A percentile compares a stretch with the other conserved stretches of the same genome.
phyloP scores from a whole-genome alignment of 1,140 invertebrate species.

The Lucilia cuprina region DNA sequence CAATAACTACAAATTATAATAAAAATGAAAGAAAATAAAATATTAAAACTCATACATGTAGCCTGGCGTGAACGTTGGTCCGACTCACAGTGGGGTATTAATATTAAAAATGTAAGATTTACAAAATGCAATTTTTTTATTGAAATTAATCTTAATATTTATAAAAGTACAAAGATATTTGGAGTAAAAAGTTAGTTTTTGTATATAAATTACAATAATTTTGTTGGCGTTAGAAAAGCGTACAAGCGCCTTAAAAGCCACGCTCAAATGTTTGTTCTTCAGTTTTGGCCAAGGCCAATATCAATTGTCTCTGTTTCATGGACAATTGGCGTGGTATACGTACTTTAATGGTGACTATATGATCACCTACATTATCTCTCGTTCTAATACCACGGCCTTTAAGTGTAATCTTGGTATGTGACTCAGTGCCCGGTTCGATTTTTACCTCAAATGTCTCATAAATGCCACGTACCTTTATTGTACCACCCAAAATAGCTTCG shows the following conservation, averaged over 20 bases:
- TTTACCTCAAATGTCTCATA: slow-evolving; percentile 52
- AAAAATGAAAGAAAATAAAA: slow-evolving; percentile 39
- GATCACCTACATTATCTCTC: slow-evolving; percentile 46
- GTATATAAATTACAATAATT: neutral
- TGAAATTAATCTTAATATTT: slow-evolving; percentile 13
- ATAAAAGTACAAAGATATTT: slow-evolving; percentile 17
- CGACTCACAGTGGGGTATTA: slow-evolving; percentile 94
- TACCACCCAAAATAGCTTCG: slow-evolving; percentile 53
- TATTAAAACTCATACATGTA: slow-evolving; percentile 81
- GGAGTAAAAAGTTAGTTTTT: slow-evolving; percentile 12
- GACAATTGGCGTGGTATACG: slow-evolving; percentile 51
- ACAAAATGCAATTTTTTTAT: neutral
- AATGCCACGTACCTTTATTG: slow-evolving; percentile 49
- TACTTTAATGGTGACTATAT: slow-evolving; percentile 53
- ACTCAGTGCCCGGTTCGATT: slow-evolving; percentile 52
- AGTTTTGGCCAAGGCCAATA: slow-evolving; percentile 51
- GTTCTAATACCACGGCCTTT: slow-evolving; percentile 50
- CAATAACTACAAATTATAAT: neutral
- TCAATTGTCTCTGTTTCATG: slow-evolving; percentile 54
- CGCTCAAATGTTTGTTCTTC: slow-evolving; percentile 52
- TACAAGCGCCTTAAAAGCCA: neutral
- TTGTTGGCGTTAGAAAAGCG: neutral
- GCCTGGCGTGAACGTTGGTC: slow-evolving; percentile 95
- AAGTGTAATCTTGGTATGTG: slow-evolving; percentile 48
- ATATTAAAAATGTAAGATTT: slow-evolving; percentile 81